Conservation (phyloP, 1,140 invertebrate genomes). For the Medauroidea extradentata region DNA sequence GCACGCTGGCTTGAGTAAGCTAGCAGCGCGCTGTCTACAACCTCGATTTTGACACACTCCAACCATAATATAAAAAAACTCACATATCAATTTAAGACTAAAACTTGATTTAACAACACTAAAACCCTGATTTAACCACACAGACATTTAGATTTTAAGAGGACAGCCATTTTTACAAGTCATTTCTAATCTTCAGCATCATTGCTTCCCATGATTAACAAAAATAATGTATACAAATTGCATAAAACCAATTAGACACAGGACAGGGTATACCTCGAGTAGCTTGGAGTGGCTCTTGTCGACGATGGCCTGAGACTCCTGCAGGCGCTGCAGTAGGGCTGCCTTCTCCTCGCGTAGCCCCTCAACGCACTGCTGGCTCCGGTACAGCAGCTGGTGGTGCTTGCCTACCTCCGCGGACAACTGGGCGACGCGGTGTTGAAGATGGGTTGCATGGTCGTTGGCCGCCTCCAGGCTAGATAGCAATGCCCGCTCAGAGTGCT, state of each 20-base stretch:
- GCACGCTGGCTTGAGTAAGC: no score
- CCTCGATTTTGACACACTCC: no score
- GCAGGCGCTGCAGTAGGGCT: slow-evolving; percentile 30
- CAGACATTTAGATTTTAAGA: neutral
- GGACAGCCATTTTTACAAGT: neutral
- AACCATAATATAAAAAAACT: no score
- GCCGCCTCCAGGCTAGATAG: slow-evolving; percentile 50
- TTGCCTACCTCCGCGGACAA: slow-evolving; percentile 44
- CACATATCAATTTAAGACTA: no score
- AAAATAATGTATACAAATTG: neutral
- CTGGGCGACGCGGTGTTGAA: slow-evolving; percentile 49
- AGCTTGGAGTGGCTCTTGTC: slow-evolving; percentile 6
- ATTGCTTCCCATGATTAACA: neutral
- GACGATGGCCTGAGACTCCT: slow-evolving; percentile 30
- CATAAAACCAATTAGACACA: no score
- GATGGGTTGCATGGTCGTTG: slow-evolving; percentile 44
- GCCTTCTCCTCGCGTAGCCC: slow-evolving; percentile 37
- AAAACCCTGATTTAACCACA: no score
- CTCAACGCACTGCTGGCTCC: slow-evolving; percentile 49
- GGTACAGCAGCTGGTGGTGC: slow-evolving; percentile 48
- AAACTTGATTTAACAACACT: no score
- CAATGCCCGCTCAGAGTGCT: slow-evolving; percentile 46
- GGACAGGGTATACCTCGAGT: neutral
- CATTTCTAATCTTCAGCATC: neutral
- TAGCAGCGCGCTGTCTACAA: no score